phyloP scores from a whole-genome alignment of 2,888 invertebrate species.

The Leucophenga maculata region DNA sequence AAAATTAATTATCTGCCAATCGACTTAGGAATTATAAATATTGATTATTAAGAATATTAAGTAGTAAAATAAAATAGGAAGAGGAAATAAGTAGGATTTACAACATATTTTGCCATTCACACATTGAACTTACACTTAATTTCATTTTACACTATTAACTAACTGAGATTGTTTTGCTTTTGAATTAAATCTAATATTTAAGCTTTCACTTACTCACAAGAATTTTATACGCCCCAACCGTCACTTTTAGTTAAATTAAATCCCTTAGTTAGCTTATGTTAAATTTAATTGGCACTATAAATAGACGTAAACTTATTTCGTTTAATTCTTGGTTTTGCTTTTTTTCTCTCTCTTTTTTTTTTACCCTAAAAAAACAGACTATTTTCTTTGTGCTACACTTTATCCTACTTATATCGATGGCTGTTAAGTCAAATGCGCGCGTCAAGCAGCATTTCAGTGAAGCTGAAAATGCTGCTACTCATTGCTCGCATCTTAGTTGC shows the following conservation, averaged over 20 bases:
- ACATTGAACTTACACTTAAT: too few species aligned
- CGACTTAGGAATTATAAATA: not conserved
- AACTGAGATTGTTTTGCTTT: too few species aligned
- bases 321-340: not conserved
- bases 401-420: slow-evolving; percentile 24
- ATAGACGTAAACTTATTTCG: slow-evolving; percentile 34
- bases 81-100: too few species aligned
- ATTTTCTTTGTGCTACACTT: not conserved
- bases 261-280: slow-evolving; percentile 57
- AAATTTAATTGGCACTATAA: slow-evolving; percentile 63
- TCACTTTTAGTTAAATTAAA: slow-evolving; percentile 42
- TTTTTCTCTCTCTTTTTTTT: not conserved
- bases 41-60: too few species aligned
- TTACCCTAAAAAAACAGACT: not conserved
- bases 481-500: not conserved
- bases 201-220: too few species aligned
- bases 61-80: too few species aligned
- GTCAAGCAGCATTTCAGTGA: slow-evolving; percentile 11
- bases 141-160: too few species aligned
- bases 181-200: too few species aligned
- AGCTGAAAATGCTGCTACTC: slow-evolving; percentile 29
- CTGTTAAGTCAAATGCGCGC: slow-evolving; percentile 11
- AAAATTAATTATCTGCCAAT: not conserved
- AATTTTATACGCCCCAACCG: not conserved
- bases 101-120: too few species aligned